phyloP scores from a whole-genome alignment of 2,113 vertebrate species.

The Hipposideros armiger region DNA sequence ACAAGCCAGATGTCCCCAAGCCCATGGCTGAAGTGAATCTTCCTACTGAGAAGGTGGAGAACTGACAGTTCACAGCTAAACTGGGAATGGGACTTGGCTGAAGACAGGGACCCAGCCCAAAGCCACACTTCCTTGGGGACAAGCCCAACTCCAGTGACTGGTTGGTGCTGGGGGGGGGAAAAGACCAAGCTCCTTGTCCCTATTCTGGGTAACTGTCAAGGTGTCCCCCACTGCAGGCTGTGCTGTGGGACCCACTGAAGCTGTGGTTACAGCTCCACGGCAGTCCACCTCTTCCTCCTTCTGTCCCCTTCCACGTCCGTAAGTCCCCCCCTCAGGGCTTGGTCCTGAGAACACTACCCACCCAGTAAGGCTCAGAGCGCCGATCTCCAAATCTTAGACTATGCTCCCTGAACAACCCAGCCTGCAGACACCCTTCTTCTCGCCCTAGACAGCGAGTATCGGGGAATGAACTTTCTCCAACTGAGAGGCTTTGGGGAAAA shows the following conservation, averaged over 20 bases:
- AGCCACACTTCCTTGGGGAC: too few relatives aligned
- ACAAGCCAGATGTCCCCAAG: neutral
- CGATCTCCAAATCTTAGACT: neutral
- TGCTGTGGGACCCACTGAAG: fast-evolving
- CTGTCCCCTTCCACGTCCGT: fast-evolving
- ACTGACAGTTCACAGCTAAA: neutral
- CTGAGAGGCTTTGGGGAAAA: neutral
- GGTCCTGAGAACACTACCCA: neutral
- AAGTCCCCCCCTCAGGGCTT: too few relatives aligned
- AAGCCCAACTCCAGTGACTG: too few relatives aligned
- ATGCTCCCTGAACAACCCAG: neutral
- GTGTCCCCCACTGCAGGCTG: too few relatives aligned
- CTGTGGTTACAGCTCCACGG: too few relatives aligned
- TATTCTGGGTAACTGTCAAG: neutral
- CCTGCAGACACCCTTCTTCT: neutral
- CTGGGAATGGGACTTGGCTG: too few relatives aligned
- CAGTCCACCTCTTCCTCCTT: too few relatives aligned
- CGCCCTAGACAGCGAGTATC: fast-evolving
- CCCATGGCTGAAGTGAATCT: fast-evolving
- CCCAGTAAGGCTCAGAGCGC: neutral
- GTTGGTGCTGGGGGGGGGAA: fast-evolving
- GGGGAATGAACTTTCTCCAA: neutral
- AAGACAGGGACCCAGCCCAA: neutral
- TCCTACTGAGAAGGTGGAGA: fast-evolving
- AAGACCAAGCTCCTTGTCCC: neutral